phyloP scores from a whole-genome alignment of 2,888 invertebrate genomes.

The Hymenopus coronatus region DNA sequence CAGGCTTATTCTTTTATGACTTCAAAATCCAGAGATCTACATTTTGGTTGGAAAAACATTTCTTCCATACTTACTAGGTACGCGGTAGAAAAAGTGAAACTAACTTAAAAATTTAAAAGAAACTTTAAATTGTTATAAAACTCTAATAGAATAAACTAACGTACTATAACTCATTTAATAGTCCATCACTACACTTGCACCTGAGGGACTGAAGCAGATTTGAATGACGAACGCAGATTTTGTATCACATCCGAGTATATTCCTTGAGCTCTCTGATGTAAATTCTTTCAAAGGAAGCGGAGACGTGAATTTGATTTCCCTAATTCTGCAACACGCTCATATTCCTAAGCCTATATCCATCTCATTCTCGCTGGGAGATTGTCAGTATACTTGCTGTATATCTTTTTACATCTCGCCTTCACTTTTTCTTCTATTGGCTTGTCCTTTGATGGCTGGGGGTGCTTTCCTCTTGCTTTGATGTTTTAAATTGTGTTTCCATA shows the following conservation, averaged over 20 bases:
- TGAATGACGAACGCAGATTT: background rate
- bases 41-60: no score
- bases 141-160: no score
- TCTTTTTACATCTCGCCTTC: background rate
- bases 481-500: conserved; percentile 28
- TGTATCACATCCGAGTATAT: background rate
- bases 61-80: no score
- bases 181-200: no score
- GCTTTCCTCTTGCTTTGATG: conserved; percentile 30
- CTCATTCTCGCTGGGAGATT: background rate
- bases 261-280: background rate
- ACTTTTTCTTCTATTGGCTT: background rate
- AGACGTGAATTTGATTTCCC: background rate
- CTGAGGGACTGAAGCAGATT: no score
- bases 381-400: background rate
- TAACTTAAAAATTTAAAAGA: no score
- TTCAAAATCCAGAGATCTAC: no score
- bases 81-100: no score
- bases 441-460: background rate
- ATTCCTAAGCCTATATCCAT: background rate
- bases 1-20: no score
- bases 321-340: background rate
- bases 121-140: no score
- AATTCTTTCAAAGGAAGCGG: background rate
- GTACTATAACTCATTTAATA: no score